These are phyloP conservation scores for Alauda arvensis DNA, from an alignment of 2,797 vertebrate genomes.

Conservation along the genomic window DNA sequence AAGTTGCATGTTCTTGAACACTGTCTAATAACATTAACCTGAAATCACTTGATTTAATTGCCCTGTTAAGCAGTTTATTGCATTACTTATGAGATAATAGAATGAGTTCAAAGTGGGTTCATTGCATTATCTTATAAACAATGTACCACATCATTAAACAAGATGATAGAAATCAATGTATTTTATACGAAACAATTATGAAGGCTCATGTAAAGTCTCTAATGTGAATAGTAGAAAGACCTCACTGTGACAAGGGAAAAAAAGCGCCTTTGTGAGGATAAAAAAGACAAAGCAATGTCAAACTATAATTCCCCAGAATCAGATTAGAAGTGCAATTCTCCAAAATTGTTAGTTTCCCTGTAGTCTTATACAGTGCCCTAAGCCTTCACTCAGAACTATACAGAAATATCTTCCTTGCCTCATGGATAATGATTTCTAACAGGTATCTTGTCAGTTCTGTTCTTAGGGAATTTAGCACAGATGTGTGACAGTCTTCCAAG, in stretches of 20 bases:
- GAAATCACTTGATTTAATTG: constrained; percentile 56
- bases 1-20: constrained; percentile 26
- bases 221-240: constrained; percentile 7
- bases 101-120: constrained; percentile 53
- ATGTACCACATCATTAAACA: constrained; percentile 49
- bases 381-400: neutral
- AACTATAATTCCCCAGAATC: neutral
- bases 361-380: neutral
- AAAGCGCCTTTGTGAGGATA: neutral
- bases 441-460: neutral
- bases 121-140: constrained; percentile 57
- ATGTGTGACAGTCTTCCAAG: neutral
- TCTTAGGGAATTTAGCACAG: neutral
- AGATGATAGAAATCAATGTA: constrained; percentile 56
- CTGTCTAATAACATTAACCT: constrained; percentile 46
- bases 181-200: constrained; percentile 55
- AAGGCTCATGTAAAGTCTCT: constrained; percentile 6
- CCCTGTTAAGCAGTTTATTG: constrained; percentile 50
- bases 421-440: neutral
- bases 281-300: constrained; percentile 25
- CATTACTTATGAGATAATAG: constrained; percentile 52
- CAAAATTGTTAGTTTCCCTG: neutral
- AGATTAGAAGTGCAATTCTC: constrained; percentile 13
- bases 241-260: neutral
- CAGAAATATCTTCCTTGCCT: neutral